These are phyloP conservation scores for Gastrophysa polygoni DNA, from an alignment of 2,888 invertebrate genomes.

Conservation along the genomic window DNA sequence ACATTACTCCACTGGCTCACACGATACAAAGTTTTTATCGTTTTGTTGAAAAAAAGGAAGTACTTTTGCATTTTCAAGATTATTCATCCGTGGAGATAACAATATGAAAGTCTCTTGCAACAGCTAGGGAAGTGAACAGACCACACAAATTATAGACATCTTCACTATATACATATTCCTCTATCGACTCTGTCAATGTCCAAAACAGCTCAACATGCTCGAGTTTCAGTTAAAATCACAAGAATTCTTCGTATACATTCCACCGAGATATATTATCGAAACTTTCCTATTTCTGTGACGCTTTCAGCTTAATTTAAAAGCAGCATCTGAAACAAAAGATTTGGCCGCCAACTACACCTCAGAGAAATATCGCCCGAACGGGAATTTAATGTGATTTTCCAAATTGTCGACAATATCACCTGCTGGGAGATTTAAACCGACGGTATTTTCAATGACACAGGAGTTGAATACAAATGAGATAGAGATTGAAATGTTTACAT, in stretches of 20 bases:
- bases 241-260: too few species aligned
- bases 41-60: too few species aligned
- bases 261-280: neutral
- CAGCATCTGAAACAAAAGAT: neutral
- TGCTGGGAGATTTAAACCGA: neutral
- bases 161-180: too few species aligned
- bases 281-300: neutral
- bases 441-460: neutral
- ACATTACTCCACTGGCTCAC: too few species aligned
- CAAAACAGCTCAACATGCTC: too few species aligned
- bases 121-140: too few species aligned
- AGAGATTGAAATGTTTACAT: slow-evolving; percentile 1
- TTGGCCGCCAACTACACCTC: neutral
- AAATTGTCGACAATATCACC: neutral
- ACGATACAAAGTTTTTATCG: too few species aligned
- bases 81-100: too few species aligned
- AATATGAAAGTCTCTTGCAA: too few species aligned
- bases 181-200: too few species aligned
- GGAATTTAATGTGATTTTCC: neutral
- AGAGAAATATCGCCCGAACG: neutral
- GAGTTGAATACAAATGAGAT: neutral
- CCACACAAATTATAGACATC: too few species aligned
- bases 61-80: too few species aligned
- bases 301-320: neutral
- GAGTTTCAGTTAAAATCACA: neutral